Conservation (phyloP, 2,797 vertebrate species). For the Anisognathus igniventris region DNA sequence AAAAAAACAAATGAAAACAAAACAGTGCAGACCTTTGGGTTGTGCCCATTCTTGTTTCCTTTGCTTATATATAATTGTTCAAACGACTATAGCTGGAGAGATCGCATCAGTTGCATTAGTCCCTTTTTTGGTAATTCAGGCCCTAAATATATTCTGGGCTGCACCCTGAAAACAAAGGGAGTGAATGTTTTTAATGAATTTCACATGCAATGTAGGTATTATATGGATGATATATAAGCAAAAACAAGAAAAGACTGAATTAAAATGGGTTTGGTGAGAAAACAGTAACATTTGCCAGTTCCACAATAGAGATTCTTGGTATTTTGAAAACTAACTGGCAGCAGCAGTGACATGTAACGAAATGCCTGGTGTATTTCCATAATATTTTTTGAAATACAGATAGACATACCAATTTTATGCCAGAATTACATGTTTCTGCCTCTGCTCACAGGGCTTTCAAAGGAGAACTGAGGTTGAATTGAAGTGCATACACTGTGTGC, state of each 20-base stretch:
- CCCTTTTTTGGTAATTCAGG: constrained; percentile 64
- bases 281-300: constrained; percentile 18
- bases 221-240: constrained; percentile 40
- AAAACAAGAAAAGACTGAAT: constrained; percentile 32
- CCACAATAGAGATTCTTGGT: not conserved
- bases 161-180: constrained; percentile 67
- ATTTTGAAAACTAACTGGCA: not conserved
- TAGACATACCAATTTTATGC: not conserved
- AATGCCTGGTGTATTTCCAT: not conserved
- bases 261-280: constrained; percentile 24
- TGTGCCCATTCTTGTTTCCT: constrained; percentile 65
- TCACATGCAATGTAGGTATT: constrained; percentile 52
- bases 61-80: constrained; percentile 64
- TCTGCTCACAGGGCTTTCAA: not conserved
- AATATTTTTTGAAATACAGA: not conserved
- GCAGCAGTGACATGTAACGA: not conserved
- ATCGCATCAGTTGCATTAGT: constrained; percentile 64
- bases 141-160: constrained; percentile 65
- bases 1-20: constrained; percentile 34
- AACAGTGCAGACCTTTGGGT: constrained; percentile 62
- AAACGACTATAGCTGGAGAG: constrained; percentile 65
- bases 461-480: not conserved
- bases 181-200: constrained; percentile 64
- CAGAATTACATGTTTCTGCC: not conserved
- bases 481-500: not conserved